Evolutionary conservation across 2,797 vertebrate genomes (phyloP).

Genomic region (Catostomus latipinnis): DNA sequence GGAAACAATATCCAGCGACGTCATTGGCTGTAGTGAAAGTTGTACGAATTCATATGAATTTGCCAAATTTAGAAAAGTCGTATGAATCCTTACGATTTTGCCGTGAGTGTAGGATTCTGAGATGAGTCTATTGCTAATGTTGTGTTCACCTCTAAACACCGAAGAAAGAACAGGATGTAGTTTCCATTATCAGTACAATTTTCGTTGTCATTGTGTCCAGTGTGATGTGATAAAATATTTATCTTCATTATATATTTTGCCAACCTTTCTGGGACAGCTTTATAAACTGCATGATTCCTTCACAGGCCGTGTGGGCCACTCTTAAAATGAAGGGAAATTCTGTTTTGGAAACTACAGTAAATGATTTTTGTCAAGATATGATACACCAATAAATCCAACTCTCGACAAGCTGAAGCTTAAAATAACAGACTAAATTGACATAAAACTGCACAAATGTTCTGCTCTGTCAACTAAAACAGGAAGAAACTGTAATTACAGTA

Average conservation of each 20-base stretch:
- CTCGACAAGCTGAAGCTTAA: background rate
- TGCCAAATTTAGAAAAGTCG: no score
- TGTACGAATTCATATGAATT: no score
- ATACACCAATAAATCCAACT: background rate
- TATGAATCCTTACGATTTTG: no score
- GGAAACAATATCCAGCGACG: no score
- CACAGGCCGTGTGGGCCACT: slow-evolving; percentile 43
- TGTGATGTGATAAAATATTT: slow-evolving; percentile 45
- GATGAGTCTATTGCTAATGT: no score
- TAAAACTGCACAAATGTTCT: no score
- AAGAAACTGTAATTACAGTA: slow-evolving; percentile 9
- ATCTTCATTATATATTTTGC: slow-evolving; percentile 51
- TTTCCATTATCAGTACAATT: background rate
- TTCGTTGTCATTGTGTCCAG: background rate
- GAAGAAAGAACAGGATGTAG: background rate
- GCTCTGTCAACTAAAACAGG: slow-evolving; percentile 4
- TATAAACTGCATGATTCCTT: slow-evolving; percentile 38
- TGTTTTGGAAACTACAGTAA: slow-evolving; percentile 18
- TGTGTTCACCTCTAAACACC: background rate
- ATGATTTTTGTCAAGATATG: slow-evolving; percentile 9
- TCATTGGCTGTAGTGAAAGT: no score
- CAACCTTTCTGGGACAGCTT: slow-evolving; percentile 47
- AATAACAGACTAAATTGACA: background rate
- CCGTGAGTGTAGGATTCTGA: no score
- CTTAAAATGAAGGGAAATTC: slow-evolving; percentile 33